These are phyloP conservation scores for Phenganax subtilis DNA, from an alignment of 92 coral and sea anemone species.

Conservation along the genomic window DNA sequence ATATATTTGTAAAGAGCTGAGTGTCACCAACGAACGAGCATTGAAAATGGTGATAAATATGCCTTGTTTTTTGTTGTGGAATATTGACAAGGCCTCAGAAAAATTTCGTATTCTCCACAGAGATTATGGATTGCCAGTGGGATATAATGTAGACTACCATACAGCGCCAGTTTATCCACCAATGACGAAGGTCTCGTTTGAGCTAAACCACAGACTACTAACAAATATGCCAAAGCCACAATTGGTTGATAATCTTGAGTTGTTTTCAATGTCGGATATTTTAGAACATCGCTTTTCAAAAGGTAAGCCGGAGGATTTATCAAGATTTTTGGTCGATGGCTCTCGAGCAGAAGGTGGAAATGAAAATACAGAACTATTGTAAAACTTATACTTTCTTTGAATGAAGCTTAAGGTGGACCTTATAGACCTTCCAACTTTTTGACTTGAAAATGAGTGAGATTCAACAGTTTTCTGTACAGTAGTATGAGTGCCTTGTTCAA, in stretches of 20 bases:
- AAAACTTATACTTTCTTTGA: neutral
- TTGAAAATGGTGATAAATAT: slow-evolving; percentile 34
- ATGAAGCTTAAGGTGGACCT: too few relatives aligned
- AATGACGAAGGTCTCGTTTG: neutral
- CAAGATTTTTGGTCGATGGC: slow-evolving; percentile 18
- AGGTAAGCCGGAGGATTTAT: slow-evolving; percentile 33
- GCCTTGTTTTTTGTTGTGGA: slow-evolving; percentile 41
- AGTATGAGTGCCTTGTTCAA: too few relatives aligned
- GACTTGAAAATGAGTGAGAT: too few relatives aligned
- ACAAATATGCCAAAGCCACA: slow-evolving; percentile 18
- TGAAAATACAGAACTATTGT: slow-evolving; percentile 24
- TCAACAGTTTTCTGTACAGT: too few relatives aligned
- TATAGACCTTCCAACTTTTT: too few relatives aligned
- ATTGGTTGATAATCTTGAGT: neutral
- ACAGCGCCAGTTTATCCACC: slow-evolving; percentile 30
- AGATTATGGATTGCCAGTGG: slow-evolving; percentile 25
- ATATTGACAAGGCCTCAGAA: neutral
- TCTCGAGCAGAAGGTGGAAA: slow-evolving; percentile 32
- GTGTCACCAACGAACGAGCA: slow-evolving; percentile 20
- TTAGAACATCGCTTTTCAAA: slow-evolving; percentile 6
- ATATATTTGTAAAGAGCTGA: slow-evolving; percentile 8
- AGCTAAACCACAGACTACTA: neutral
- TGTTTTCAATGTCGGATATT: slow-evolving; percentile 12
- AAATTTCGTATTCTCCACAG: slow-evolving; percentile 22
- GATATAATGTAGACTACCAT: slow-evolving; percentile 25